Percentiles rank a stretch among this genome's conserved stretches.
Evolutionary conservation across 2,113 vertebrate species (phyloP).

Genomic region (Drymodes brunneopygia): DNA sequence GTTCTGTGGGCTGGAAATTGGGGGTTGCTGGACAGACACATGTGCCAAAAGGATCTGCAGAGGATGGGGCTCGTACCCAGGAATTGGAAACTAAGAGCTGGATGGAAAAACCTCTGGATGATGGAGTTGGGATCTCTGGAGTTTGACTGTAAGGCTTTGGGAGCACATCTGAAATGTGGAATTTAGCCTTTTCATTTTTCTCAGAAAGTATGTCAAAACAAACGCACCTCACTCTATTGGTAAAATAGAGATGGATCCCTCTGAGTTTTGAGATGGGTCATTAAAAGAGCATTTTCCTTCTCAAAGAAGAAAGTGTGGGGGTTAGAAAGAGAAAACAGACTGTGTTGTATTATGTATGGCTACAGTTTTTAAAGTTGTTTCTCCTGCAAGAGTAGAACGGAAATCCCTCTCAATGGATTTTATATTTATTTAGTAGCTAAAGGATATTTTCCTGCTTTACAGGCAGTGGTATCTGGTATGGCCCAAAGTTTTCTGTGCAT

Average conservation of each 20-base stretch:
- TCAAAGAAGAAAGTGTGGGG: background rate
- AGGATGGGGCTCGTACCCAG: rapidly evolving
- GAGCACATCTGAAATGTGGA: background rate
- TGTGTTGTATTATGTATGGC: background rate
- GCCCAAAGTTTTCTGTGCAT: background rate
- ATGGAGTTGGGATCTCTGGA: background rate
- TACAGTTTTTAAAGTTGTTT: background rate
- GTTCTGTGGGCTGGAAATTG: background rate
- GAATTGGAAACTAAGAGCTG: background rate
- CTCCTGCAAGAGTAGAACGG: background rate
- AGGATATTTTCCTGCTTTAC: background rate
- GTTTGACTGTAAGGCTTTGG: background rate
- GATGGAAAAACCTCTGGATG: background rate
- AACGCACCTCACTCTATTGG: background rate
- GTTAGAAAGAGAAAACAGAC: background rate
- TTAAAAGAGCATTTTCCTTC: background rate
- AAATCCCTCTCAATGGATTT: background rate
- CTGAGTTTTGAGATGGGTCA: background rate
- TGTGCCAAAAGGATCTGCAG: background rate
- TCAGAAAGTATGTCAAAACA: background rate
- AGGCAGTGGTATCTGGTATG: too few species aligned
- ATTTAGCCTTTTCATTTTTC: background rate
- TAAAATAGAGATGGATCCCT: background rate
- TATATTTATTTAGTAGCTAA: background rate
- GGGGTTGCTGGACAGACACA: background rate